These are phyloP conservation scores for Linnaemya vulpina DNA, from an alignment of 2,888 invertebrate genomes.

Conservation along the genomic window DNA sequence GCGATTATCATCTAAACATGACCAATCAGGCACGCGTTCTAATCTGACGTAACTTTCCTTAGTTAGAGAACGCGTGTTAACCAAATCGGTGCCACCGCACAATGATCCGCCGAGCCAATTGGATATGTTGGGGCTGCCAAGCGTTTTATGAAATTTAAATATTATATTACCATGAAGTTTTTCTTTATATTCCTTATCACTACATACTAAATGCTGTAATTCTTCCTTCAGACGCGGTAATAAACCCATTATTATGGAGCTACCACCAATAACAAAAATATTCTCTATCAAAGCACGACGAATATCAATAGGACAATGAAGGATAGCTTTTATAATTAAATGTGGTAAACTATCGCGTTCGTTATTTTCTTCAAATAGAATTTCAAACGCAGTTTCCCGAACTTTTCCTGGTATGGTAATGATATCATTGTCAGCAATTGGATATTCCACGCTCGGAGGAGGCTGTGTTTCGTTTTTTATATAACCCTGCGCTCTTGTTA, in stretches of 20 bases:
- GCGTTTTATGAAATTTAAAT: conserved; percentile 92
- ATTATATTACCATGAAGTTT: conserved; percentile 84
- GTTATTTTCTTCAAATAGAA: conserved; percentile 92
- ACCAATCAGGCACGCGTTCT: conserved; percentile 92
- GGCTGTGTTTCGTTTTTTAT: conserved; percentile 79
- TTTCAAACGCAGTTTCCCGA: conserved; percentile 92
- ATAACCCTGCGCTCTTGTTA: conserved; percentile 86
- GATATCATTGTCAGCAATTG: conserved; percentile 86
- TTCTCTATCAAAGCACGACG: conserved; percentile 91
- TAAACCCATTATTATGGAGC: conserved; percentile 92
- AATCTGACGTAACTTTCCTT: conserved; percentile 89
- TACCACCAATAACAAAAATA: conserved; percentile 94
- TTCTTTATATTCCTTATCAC: conserved; percentile 85
- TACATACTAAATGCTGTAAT: conserved; percentile 86
- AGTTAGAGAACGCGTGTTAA: conserved; percentile 88
- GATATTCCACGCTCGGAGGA: conserved; percentile 87
- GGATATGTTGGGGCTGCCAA: conserved; percentile 91
- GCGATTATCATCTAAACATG: conserved; percentile 82
- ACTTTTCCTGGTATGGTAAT: conserved; percentile 87
- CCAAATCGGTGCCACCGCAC: conserved; percentile 89
- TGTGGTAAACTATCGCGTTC: conserved; percentile 92
- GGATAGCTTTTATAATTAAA: conserved; percentile 91
- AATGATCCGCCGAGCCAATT: conserved; percentile 95
- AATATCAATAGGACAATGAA: conserved; percentile 92
- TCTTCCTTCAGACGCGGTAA: conserved; percentile 91